Evolutionary conservation across 1,140 invertebrate species (phyloP).

Genomic region (Macrobrachium nipponense): DNA sequence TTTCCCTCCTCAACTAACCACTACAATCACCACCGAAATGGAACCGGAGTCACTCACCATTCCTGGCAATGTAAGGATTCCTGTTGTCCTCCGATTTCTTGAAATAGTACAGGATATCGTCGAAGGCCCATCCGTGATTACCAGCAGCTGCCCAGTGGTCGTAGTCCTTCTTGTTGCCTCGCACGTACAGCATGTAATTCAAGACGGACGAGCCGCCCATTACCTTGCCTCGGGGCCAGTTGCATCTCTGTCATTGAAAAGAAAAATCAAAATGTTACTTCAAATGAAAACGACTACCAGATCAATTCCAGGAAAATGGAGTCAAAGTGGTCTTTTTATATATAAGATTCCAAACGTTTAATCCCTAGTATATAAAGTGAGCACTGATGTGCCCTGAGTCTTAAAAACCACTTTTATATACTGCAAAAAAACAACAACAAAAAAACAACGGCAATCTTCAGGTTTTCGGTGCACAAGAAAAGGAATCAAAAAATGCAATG

Average conservation of each 20-base stretch:
- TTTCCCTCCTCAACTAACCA: conserved; percentile 64
- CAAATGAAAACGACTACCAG: background rate
- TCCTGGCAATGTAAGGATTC: conserved; percentile 83
- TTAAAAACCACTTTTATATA: too few species aligned
- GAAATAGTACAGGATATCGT: conserved; percentile 89
- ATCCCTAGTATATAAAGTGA: too few species aligned
- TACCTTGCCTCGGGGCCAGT: conserved; percentile 87
- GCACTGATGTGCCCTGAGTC: too few species aligned
- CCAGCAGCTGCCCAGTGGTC: conserved; percentile 92
- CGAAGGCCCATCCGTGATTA: conserved; percentile 91
- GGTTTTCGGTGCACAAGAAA: too few species aligned
- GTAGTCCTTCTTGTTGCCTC: conserved; percentile 94
- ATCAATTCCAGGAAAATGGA: too few species aligned
- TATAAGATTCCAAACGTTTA: too few species aligned
- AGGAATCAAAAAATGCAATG: too few species aligned
- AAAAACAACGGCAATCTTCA: too few species aligned
- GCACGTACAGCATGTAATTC: conserved; percentile 97
- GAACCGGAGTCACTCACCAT: conserved; percentile 68
- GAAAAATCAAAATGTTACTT: background rate
- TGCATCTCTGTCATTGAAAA: conserved; percentile 75
- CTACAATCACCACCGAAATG: conserved; percentile 67
- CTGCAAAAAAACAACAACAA: too few species aligned
- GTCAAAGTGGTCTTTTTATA: too few species aligned
- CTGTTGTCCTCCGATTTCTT: conserved; percentile 72
- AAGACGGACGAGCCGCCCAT: conserved; percentile 81